Conservation (phyloP, 2,888 invertebrate genomes). For the Epirrita christyi region DNA sequence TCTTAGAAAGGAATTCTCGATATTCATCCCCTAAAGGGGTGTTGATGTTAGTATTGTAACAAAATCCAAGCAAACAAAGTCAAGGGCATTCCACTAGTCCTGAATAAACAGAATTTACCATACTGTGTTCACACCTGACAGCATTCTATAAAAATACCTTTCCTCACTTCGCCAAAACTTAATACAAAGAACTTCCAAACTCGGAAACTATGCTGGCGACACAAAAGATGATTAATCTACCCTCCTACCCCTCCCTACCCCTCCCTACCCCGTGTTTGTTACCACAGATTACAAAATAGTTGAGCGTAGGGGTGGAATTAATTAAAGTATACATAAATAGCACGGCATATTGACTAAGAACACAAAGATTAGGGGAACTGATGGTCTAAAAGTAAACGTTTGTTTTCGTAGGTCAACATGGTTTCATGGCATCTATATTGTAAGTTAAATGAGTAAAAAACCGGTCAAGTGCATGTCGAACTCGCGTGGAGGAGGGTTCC, state of each 20-base stretch:
- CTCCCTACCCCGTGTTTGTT: slow-evolving; percentile 23
- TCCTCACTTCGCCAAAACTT: slow-evolving; percentile 23
- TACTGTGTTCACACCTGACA: no score
- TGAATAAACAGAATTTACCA: no score
- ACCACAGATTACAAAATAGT: slow-evolving; percentile 15
- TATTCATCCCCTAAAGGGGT: no score
- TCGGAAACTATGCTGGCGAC: slow-evolving; percentile 41
- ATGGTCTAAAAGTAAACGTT: slow-evolving; percentile 8
- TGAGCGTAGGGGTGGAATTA: slow-evolving; percentile 23
- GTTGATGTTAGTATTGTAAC: no score
- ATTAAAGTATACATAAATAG: slow-evolving; percentile 27
- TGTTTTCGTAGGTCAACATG: slow-evolving; percentile 8
- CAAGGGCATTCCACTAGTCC: no score
- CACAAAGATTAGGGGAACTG: slow-evolving; percentile 14
- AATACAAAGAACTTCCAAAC: slow-evolving; percentile 38
- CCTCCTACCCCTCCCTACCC: slow-evolving; percentile 17
- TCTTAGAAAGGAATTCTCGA: no score
- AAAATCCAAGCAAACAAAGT: no score
- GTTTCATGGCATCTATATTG: not conserved
- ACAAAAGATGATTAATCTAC: slow-evolving; percentile 50
- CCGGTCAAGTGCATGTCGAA: no score
- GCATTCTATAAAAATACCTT: slow-evolving; percentile 33
- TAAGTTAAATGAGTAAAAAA: no score
- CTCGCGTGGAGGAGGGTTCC: no score
- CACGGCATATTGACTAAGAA: slow-evolving; percentile 15